Conservation (phyloP, 2,113 vertebrate species). For the Spea bombifrons region DNA sequence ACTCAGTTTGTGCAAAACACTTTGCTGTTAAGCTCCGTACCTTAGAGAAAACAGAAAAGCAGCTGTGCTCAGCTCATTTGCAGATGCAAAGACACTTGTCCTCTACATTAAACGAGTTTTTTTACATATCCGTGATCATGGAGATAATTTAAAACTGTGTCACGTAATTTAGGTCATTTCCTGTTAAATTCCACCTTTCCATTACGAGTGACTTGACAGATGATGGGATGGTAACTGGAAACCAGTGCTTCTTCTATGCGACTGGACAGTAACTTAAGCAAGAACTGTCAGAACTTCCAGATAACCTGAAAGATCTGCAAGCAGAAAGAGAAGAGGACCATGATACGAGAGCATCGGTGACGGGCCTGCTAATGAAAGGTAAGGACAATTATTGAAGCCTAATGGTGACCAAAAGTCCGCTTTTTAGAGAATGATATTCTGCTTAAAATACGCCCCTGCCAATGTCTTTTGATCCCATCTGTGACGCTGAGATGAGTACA, state of each 20-base stretch:
- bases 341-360: background rate
- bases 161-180: slow-evolving; percentile 29
- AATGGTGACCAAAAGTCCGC: too few relatives aligned
- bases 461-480: too few relatives aligned
- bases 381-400: background rate
- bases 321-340: background rate
- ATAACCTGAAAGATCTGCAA: background rate
- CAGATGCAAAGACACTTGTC: slow-evolving; percentile 35
- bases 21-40: slow-evolving; percentile 26
- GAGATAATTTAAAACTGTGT: slow-evolving; percentile 23
- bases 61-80: slow-evolving; percentile 36
- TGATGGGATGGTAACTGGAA: background rate
- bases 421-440: too few relatives aligned
- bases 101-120: slow-evolving; percentile 26
- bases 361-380: background rate
- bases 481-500: too few relatives aligned
- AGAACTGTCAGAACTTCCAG: background rate
- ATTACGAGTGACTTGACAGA: background rate
- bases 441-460: too few relatives aligned
- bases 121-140: background rate
- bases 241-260: background rate
- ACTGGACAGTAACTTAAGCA: slow-evolving; percentile 8
- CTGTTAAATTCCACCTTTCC: background rate
- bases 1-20: slow-evolving; percentile 39
- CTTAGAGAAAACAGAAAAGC: slow-evolving; percentile 17